These are phyloP conservation scores for Sitta carolinensis DNA, from an alignment of 2,797 vertebrate species.

Conservation along the genomic window DNA sequence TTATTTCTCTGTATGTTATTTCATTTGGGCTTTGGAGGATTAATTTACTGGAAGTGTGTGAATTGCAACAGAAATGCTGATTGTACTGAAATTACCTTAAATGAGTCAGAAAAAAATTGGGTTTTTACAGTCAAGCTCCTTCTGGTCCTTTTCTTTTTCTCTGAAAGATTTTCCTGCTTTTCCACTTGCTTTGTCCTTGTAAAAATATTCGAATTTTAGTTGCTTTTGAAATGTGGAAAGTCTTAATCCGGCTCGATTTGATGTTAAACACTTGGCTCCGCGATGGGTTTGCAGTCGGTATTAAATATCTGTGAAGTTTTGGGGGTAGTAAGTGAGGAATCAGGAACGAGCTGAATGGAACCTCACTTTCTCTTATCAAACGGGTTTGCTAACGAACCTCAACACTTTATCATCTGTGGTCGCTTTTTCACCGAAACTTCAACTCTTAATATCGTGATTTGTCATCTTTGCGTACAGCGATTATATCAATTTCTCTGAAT, in stretches of 20 bases:
- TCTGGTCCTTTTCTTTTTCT: not conserved
- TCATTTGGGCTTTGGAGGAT: not conserved
- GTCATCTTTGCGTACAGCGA: too few relatives aligned
- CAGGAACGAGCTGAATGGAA: too few relatives aligned
- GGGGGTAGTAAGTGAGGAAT: not conserved
- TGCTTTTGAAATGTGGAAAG: not conserved
- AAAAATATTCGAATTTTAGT: not conserved
- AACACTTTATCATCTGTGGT: too few relatives aligned
- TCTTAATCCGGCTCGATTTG: not conserved
- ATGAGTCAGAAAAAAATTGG: not conserved
- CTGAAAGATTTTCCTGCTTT: not conserved
- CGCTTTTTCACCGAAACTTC: too few relatives aligned
- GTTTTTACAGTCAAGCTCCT: not conserved
- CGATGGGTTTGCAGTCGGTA: not conserved
- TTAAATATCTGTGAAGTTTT: not conserved
- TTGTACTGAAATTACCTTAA: not conserved
- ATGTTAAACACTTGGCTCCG: rapidly evolving
- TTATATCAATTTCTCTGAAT: too few relatives aligned
- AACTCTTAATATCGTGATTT: too few relatives aligned
- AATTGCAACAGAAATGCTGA: not conserved
- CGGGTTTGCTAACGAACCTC: too few relatives aligned
- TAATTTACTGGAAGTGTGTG: not conserved
- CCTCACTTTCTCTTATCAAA: too few relatives aligned
- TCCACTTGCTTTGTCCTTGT: not conserved
- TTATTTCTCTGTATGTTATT: not conserved